These are phyloP conservation scores for Pegea sp. DNA, from an alignment of 23 tunicate species.

Conservation along the genomic window DNA sequence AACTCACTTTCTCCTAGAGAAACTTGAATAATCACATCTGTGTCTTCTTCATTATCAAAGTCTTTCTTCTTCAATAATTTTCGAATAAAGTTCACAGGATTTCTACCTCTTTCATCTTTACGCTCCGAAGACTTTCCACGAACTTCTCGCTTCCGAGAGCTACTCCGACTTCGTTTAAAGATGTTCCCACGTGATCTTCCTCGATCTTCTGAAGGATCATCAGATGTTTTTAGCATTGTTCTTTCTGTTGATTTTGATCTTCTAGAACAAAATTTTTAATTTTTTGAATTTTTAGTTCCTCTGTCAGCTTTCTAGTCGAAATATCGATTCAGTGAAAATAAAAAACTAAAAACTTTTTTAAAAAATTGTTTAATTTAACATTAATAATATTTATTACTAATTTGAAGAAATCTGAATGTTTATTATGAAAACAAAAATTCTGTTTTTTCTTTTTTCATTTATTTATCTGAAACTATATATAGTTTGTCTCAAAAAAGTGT, in stretches of 20 bases:
- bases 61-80: constrained; percentile 27
- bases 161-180: constrained; percentile 34
- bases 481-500: too few relatives aligned
- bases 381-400: too few relatives aligned
- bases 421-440: too few relatives aligned
- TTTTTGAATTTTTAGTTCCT: too few relatives aligned
- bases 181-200: constrained; percentile 8
- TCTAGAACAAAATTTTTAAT: too few relatives aligned
- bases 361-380: too few relatives aligned
- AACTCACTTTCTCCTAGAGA: constrained; percentile 25
- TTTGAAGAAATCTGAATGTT: too few relatives aligned
- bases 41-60: neutral
- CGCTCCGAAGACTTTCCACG: constrained; percentile 22
- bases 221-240: constrained; percentile 14
- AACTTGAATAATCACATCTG: constrained; percentile 3
- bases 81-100: constrained; percentile 46
- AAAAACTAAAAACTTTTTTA: too few relatives aligned
- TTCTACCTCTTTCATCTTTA: constrained; percentile 30
- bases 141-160: constrained; percentile 31
- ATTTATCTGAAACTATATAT: too few relatives aligned
- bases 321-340: too few relatives aligned
- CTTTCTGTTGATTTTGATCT: constrained; percentile 26
- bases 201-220: neutral
- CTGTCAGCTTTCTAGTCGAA: too few relatives aligned
- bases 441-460: too few relatives aligned